Evolutionary conservation across 1,140 invertebrate genomes (phyloP).

Genomic region (Dendroctonus valens): DNA sequence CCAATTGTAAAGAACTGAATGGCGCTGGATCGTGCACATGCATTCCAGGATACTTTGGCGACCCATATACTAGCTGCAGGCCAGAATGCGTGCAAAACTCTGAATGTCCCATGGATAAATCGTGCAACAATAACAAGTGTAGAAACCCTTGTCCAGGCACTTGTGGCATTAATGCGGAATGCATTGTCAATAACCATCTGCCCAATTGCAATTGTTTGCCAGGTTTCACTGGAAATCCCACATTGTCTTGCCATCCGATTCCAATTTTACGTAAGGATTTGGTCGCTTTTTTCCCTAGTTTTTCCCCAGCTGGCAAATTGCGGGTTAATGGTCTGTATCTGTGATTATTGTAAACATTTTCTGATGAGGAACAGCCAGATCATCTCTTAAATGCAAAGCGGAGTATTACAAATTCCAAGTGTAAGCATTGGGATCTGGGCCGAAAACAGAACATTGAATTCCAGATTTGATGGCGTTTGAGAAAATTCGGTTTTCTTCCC

Average conservation of each 20-base stretch:
- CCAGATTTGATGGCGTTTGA: no score
- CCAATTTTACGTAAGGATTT: constrained; percentile 16
- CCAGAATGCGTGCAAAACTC: constrained; percentile 71
- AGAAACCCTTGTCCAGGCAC: constrained; percentile 64
- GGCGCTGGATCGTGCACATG: constrained; percentile 70
- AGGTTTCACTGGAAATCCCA: constrained; percentile 66
- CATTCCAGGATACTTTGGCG: constrained; percentile 67
- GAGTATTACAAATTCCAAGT: no score
- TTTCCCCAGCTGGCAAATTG: no score
- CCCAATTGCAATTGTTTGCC: constrained; percentile 67
- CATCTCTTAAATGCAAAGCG: no score
- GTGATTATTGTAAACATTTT: no score
- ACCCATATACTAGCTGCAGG: constrained; percentile 70
- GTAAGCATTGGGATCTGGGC: no score
- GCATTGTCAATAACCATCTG: constrained; percentile 67
- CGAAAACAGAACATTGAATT: no score
- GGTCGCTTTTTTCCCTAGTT: no score
- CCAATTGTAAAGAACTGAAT: constrained; percentile 72
- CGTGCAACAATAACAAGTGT: constrained; percentile 66
- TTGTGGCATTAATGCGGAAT: constrained; percentile 67
- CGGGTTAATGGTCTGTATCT: no score
- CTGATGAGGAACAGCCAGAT: no score
- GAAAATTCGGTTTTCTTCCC: no score
- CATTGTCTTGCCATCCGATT: constrained; percentile 54
- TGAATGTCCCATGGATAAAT: constrained; percentile 62